Conservation (phyloP, 2,888 invertebrate genomes). For the Hirtodrosophila alboralis region DNA sequence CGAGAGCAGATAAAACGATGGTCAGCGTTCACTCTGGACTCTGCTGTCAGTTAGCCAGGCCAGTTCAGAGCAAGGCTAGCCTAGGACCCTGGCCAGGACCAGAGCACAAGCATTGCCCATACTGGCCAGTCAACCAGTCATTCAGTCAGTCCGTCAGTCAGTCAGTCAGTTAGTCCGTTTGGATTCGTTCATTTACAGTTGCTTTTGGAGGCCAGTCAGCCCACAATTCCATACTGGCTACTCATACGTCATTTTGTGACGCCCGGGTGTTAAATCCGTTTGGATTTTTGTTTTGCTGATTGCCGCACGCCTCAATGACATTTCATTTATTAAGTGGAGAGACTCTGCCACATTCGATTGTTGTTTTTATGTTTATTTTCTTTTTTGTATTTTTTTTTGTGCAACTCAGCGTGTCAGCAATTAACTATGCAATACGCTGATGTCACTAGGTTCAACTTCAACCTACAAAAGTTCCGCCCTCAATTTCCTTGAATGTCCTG, state of each 20-base stretch:
- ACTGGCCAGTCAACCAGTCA: conserved; percentile 35
- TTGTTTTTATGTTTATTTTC: conserved; percentile 11
- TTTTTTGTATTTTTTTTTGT: conserved; percentile 27
- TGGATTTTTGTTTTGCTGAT: conserved; percentile 73
- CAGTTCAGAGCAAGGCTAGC: conserved; percentile 33
- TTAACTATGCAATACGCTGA: conserved; percentile 79
- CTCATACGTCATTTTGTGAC: conserved; percentile 50
- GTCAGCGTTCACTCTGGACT: conserved; percentile 29
- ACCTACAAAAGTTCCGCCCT: conserved; percentile 4
- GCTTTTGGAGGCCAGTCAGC: background rate
- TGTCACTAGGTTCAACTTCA: conserved; percentile 52
- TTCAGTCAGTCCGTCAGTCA: conserved; percentile 19
- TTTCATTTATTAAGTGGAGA: conserved; percentile 80
- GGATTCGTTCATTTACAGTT: conserved; percentile 30
- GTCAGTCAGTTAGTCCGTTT: conserved; percentile 20
- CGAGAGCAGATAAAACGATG: conserved; percentile 62
- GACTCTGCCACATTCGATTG: conserved; percentile 24
- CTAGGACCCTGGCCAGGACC: conserved; percentile 14
- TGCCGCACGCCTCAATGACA: conserved; percentile 79
- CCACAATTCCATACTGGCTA: conserved; percentile 18
- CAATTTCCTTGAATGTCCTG: background rate
- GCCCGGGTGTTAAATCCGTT: conserved; percentile 66
- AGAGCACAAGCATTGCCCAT: no score
- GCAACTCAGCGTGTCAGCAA: conserved; percentile 72
- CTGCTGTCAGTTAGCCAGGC: conserved; percentile 47